Evolutionary conservation across 2,113 vertebrate species (phyloP).

Genomic region (Pantherophis guttatus): DNA sequence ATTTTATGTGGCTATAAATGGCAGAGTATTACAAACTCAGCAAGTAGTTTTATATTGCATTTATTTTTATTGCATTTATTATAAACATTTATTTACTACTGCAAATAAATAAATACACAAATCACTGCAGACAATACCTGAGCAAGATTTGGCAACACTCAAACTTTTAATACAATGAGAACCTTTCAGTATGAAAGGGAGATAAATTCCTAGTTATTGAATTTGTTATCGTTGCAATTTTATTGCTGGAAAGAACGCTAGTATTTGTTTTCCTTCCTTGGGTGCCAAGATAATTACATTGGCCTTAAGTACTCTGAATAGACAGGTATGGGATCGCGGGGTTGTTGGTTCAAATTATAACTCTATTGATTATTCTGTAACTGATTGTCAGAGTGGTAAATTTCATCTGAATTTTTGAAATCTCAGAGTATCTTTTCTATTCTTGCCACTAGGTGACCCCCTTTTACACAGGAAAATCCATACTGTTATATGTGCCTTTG

Average conservation of each 20-base stretch:
- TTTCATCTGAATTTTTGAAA: not conserved
- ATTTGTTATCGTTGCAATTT: not conserved
- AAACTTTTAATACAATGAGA: not conserved
- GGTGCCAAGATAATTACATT: not conserved
- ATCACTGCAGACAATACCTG: not conserved
- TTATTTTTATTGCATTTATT: too few species aligned
- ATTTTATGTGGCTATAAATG: not conserved
- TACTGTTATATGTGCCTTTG: not conserved
- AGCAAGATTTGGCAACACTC: not conserved
- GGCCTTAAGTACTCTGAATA: not conserved
- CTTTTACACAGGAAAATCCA: constrained; percentile 37
- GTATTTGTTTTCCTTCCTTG: not conserved
- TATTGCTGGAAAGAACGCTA: not conserved
- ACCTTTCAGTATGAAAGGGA: not conserved
- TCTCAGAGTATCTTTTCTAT: constrained; percentile 17
- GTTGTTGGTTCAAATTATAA: not conserved
- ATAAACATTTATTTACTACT: not conserved
- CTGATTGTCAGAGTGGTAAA: not conserved
- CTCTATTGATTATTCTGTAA: not conserved
- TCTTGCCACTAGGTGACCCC: constrained; percentile 62
- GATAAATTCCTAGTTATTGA: not conserved
- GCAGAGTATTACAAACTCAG: not conserved
- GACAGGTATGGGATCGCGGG: not conserved
- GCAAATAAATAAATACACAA: not conserved
- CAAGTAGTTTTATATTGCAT: not conserved